A percentile compares a stretch with the other conserved stretches of the same genome.
Evolutionary conservation across 2,888 invertebrate species (phyloP).

Genomic region (Nemapogon koenigi): DNA sequence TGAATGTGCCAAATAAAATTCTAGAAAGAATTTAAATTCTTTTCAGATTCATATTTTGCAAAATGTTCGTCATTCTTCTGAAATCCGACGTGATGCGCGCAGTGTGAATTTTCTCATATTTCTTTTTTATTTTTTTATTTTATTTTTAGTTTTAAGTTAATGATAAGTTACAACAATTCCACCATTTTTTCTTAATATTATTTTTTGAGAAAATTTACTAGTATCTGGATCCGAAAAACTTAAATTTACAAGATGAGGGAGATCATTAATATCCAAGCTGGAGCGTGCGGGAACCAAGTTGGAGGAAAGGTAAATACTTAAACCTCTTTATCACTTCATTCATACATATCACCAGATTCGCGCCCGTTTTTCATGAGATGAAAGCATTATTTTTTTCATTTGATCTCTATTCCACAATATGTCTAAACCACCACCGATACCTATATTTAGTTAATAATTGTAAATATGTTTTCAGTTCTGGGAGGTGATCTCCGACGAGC

Average conservation of each 20-base stretch:
- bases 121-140: conserved; percentile 29
- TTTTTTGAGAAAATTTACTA: conserved; percentile 43
- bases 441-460: no score
- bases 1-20: no score
- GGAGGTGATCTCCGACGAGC: conserved; percentile 81
- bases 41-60: no score
- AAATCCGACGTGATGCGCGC: conserved; percentile 45
- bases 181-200: conserved; percentile 28
- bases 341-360: neutral
- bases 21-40: no score
- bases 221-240: conserved; percentile 23
- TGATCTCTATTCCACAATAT: no score
- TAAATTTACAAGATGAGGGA: conserved; percentile 72
- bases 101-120: conserved; percentile 31
- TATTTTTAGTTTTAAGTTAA: conserved; percentile 51
- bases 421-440: no score
- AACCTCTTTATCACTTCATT: neutral
- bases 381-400: no score
- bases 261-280: conserved; percentile 79
- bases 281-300: conserved; percentile 72
- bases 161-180: conserved; percentile 43
- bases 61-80: no score
- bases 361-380: no score
- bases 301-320: conserved; percentile 56
- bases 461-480: conserved; percentile 68